Evolutionary conservation across 2,888 invertebrate species (phyloP).

Genomic region (Dilophus febrilis): DNA sequence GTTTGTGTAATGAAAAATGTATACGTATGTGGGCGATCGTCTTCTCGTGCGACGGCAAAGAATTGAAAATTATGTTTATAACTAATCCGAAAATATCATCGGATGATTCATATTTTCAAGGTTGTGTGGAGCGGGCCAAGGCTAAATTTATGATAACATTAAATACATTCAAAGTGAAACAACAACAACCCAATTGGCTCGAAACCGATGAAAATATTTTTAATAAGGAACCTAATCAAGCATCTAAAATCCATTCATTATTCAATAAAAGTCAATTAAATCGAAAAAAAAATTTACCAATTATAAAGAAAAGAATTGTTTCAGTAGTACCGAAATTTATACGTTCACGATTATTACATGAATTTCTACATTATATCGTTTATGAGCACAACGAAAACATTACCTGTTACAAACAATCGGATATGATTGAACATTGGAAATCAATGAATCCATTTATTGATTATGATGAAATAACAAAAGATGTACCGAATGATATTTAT

Average conservation of each 20-base stretch:
- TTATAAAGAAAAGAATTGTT: no score
- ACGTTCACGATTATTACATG: constrained; percentile 46
- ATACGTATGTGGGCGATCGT: constrained; percentile 30
- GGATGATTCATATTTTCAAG: constrained; percentile 34
- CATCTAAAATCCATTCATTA: no score
- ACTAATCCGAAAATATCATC: constrained; percentile 33
- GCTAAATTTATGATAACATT: constrained; percentile 28
- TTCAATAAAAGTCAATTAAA: no score
- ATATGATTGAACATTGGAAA: constrained; percentile 18
- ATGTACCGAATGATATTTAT: constrained; percentile 34
- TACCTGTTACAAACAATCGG: constrained; percentile 2
- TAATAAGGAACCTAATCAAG: not conserved
- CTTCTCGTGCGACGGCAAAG: constrained; percentile 28
- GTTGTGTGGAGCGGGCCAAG: constrained; percentile 43
- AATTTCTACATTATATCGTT: constrained; percentile 50
- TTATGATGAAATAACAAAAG: constrained; percentile 25
- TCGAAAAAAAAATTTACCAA: no score
- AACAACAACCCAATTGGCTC: constrained; percentile 3
- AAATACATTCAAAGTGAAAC: constrained; percentile 1
- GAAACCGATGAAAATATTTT: not conserved
- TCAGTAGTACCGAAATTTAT: constrained; percentile 38
- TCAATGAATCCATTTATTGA: constrained; percentile 21
- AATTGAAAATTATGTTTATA: constrained; percentile 34
- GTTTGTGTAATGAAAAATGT: constrained; percentile 40
- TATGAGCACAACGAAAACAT: constrained; percentile 29